phyloP scores from a whole-genome alignment of 2,797 vertebrate species.

The Leontocebus nigricollis region DNA sequence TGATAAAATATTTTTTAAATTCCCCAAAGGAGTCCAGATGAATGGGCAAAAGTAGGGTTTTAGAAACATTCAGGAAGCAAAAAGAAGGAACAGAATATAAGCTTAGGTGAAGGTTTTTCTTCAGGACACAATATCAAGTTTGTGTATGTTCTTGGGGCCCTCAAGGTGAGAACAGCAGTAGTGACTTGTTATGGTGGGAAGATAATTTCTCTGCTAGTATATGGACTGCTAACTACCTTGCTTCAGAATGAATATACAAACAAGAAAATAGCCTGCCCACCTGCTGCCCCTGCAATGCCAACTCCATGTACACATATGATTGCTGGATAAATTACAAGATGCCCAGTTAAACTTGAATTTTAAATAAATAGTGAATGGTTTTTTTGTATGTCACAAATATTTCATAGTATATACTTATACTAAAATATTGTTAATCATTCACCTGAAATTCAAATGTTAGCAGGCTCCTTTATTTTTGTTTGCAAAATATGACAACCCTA shows the following conservation, averaged over 20 bases:
- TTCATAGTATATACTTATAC: not conserved
- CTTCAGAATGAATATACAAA: constrained; percentile 15
- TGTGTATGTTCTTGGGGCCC: not conserved
- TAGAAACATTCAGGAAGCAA: not conserved
- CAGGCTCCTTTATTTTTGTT: not conserved
- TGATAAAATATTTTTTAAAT: not conserved
- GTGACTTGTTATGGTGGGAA: not conserved
- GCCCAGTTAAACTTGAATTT: constrained; percentile 10
- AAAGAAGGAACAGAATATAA: not conserved
- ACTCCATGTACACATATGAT: not conserved
- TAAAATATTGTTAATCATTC: not conserved
- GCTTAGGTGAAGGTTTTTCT: not conserved
- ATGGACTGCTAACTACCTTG: not conserved
- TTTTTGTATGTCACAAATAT: not conserved
- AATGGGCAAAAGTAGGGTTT: not conserved
- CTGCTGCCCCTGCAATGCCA: not conserved
- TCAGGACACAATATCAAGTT: not conserved
- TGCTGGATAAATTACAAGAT: not conserved
- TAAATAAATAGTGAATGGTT: not conserved
- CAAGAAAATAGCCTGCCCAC: not conserved
- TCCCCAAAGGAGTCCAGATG: not conserved
- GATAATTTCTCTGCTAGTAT: not conserved
- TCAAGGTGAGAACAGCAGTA: not conserved
- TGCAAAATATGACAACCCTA: not conserved
- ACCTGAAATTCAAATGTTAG: not conserved